These are phyloP conservation scores for Aptenodytes forsteri DNA, from an alignment of 2,113 vertebrate genomes.

Conservation along the genomic window DNA sequence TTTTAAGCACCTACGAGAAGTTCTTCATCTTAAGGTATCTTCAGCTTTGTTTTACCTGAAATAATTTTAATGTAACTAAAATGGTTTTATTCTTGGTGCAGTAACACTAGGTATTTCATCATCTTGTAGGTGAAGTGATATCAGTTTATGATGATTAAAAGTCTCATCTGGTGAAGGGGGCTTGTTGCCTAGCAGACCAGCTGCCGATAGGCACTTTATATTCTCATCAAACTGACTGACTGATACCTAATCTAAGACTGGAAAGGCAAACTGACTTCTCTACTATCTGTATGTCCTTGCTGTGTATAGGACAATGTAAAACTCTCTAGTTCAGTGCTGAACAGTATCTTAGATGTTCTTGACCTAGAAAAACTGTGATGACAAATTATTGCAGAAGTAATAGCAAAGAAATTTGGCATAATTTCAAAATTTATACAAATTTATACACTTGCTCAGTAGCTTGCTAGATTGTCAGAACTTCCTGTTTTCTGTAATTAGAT, in stretches of 20 bases:
- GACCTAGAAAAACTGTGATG: background rate
- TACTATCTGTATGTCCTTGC: background rate
- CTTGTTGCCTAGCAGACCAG: background rate
- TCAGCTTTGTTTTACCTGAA: background rate
- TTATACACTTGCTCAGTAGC: background rate
- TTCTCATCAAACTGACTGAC: background rate
- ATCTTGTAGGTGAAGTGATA: background rate
- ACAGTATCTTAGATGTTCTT: background rate
- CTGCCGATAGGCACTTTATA: background rate
- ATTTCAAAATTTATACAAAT: background rate
- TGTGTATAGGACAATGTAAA: background rate
- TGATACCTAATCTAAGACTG: background rate
- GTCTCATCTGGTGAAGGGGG: background rate
- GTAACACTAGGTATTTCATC: rapidly evolving
- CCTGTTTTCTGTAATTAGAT: background rate
- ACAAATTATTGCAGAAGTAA: background rate
- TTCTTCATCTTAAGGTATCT: background rate
- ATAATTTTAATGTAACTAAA: background rate
- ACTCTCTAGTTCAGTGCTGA: background rate
- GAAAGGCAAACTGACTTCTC: background rate
- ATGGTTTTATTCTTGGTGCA: background rate
- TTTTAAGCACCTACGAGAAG: background rate
- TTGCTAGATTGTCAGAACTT: background rate
- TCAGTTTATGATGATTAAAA: background rate
- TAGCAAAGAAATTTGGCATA: background rate